A percentile compares a stretch with the other conserved stretches of the same genome.
Conservation (phyloP, 1,140 invertebrate species). For the Drosophila elegans region DNA sequence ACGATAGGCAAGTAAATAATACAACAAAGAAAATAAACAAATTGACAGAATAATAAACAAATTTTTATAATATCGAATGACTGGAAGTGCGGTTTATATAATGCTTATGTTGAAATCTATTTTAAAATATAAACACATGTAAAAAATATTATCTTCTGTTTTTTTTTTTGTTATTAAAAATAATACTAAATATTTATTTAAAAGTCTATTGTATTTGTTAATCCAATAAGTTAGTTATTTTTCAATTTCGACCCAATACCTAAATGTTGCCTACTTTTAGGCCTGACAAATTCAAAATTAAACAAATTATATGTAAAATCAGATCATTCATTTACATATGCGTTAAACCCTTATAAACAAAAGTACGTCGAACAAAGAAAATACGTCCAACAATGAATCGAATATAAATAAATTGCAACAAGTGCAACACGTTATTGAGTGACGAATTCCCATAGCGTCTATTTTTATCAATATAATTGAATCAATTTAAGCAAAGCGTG, state of each 20-base stretch:
- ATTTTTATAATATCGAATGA: background rate
- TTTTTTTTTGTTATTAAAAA: too few relatives aligned
- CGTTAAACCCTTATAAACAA: background rate
- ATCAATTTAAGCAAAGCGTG: constrained; percentile 60
- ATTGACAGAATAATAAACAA: background rate
- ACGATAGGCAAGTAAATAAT: constrained; percentile 44
- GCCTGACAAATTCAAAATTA: background rate
- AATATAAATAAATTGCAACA: constrained; percentile 13
- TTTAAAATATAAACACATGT: too few relatives aligned
- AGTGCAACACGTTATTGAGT: constrained; percentile 13
- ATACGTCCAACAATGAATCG: background rate
- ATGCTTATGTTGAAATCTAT: too few relatives aligned
- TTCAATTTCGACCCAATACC: too few relatives aligned
- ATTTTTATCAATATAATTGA: constrained; percentile 56
- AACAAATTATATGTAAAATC: constrained; percentile 2
- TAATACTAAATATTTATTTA: background rate
- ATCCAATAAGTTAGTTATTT: too few relatives aligned
- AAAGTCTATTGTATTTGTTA: too few relatives aligned
- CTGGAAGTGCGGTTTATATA: too few relatives aligned
- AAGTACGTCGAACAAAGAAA: constrained; percentile 25
- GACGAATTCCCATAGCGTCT: constrained; percentile 20
- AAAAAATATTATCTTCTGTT: too few relatives aligned
- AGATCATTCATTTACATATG: background rate
- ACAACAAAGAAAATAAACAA: background rate
- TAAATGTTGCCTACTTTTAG: constrained; percentile 9